Base-by-base conservation (phyloP, 53 echinoderm and acorn worm species). In the Apostichopus leukothele region DNA sequence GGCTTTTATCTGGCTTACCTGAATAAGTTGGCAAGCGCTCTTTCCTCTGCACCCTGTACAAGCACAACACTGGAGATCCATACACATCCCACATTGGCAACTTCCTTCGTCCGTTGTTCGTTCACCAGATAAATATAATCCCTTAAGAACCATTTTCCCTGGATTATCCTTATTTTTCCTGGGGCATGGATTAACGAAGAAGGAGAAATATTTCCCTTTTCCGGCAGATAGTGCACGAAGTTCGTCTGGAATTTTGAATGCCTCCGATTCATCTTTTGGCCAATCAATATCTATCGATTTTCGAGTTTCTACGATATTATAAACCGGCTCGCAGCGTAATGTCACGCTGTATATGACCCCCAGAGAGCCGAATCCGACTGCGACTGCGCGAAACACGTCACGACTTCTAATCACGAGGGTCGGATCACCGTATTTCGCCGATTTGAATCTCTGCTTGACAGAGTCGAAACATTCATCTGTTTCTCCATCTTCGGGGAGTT, bases 331-430 rank as follows among this genome's bases (percentile, higher is more conserved):
- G 90, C 96, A 96, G 67, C 93, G 89, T 74, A 96, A 90, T 0
- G 96, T 96, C 19, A 96, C 96, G 14, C 94, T 94, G 75, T 96
- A 96, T 73, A 96, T 96, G 83, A 94, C 93, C 52, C 96, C 96
- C 0, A 96, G 86, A 2, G 96, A 96, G 13, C 96, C 96, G 89
- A 96, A 94, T 26, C 96, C 96, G 39, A 96, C 96, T 25, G 96
- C 96, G 52, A 92, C 94, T 2, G 96, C 96, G 55, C 96, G 92
- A 78, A 94, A 96, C 22, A 96, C 92, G 73, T 96, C 96, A 8
- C 94, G 92, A 78, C 94, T 96, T 63, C 77, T 77, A n/a, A 96
- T 96, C 88, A 90, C 92, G 25, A 96, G 53, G 1, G 90, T 61
- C 10, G 93, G 88, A 79, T 96, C 96, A 78, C 96, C 94, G 75